These are phyloP conservation scores for Somateria mollissima DNA, from an alignment of 2,797 vertebrate species.

Conservation along the genomic window DNA sequence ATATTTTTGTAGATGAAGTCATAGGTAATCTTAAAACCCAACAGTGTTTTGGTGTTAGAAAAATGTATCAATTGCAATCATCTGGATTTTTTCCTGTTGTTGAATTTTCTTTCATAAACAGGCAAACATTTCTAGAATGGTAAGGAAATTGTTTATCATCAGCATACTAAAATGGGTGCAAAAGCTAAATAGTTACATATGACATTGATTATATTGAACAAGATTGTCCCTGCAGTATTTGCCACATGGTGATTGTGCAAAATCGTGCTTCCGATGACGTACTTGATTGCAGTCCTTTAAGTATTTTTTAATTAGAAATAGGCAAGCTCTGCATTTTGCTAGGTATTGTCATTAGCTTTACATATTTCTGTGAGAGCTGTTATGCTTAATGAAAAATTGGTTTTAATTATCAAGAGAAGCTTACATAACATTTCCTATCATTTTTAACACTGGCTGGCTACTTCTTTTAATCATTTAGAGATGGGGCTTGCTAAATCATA, in stretches of 20 bases:
- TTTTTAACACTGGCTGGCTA: slow-evolving; percentile 24
- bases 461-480: slow-evolving; percentile 45
- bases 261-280: neutral
- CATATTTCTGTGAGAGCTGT: slow-evolving; percentile 10
- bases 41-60: slow-evolving; percentile 17
- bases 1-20: slow-evolving; percentile 36
- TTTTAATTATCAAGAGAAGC: slow-evolving; percentile 40
- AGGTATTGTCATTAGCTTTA: slow-evolving; percentile 24
- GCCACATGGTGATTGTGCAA: slow-evolving; percentile 12
- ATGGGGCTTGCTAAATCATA: neutral
- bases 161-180: slow-evolving; percentile 16
- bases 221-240: slow-evolving; percentile 26
- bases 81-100: slow-evolving; percentile 37
- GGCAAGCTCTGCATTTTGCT: slow-evolving; percentile 18
- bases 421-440: slow-evolving; percentile 9
- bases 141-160: slow-evolving; percentile 49
- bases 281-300: slow-evolving; percentile 23
- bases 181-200: slow-evolving; percentile 34
- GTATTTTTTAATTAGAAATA: slow-evolving; percentile 41
- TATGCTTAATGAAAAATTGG: slow-evolving; percentile 3
- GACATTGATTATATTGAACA: slow-evolving; percentile 25
- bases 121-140: slow-evolving; percentile 37
- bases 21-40: slow-evolving; percentile 8
- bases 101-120: slow-evolving; percentile 14
- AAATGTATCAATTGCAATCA: slow-evolving; percentile 36